phyloP scores from a whole-genome alignment of 2,113 vertebrate genomes.

The Rhagologus leucostigma region DNA sequence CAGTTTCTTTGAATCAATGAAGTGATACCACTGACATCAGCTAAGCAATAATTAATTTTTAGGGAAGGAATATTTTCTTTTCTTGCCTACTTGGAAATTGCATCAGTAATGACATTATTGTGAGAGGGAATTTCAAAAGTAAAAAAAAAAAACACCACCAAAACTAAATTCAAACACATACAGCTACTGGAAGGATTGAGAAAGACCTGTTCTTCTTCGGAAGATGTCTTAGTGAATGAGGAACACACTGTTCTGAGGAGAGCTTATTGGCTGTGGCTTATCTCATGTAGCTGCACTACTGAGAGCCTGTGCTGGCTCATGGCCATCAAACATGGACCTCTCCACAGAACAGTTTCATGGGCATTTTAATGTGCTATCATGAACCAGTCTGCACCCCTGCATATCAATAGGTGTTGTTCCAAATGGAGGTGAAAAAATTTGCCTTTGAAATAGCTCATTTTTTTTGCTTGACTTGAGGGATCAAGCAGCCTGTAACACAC shows the following conservation, averaged over 20 bases:
- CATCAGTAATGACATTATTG: background rate
- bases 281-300: background rate
- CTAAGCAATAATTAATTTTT: background rate
- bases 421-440: background rate
- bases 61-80: background rate
- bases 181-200: background rate
- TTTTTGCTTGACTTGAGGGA: background rate
- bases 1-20: background rate
- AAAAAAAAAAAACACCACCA: background rate
- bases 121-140: background rate
- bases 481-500: background rate
- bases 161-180: background rate
- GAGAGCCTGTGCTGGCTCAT: background rate
- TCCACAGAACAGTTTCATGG: background rate
- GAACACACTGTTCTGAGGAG: background rate
- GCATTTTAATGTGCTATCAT: background rate
- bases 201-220: background rate
- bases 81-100: background rate
- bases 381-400: background rate
- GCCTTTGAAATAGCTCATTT: background rate
- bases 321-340: background rate
- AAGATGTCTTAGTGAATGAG: background rate
- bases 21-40: background rate
- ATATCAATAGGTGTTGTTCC: background rate
- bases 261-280: fast-evolving